These are phyloP conservation scores for Cantharis rufa DNA, from an alignment of 2,888 invertebrate genomes.

Conservation along the genomic window DNA sequence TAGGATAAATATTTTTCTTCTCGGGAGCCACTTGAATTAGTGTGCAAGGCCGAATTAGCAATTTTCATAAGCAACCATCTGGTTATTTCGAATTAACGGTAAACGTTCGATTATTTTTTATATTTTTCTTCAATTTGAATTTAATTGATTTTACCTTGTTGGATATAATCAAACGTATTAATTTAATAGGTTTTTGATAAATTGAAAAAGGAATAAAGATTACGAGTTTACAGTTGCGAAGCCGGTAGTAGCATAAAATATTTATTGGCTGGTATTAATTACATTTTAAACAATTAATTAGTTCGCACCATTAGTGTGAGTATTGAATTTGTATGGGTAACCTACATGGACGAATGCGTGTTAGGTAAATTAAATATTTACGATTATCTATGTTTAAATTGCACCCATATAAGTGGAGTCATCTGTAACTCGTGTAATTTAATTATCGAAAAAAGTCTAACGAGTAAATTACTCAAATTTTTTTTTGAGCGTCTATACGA, in stretches of 20 bases:
- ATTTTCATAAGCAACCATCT: not conserved
- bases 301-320: not conserved
- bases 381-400: not conserved
- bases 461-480: not conserved
- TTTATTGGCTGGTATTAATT: constrained; percentile 1
- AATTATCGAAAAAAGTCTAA: not conserved
- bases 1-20: not conserved
- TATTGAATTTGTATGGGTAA: constrained; percentile 5
- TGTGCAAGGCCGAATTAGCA: not conserved
- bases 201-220: not conserved
- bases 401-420: not conserved
- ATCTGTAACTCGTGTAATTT: not conserved
- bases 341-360: constrained; percentile 9
- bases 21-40: not conserved
- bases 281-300: not conserved
- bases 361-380: constrained; percentile 5
- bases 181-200: not conserved
- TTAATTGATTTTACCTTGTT: not conserved
- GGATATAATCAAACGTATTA: not conserved
- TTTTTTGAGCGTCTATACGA: not conserved
- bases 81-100: not conserved
- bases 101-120: not conserved
- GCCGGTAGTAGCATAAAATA: not conserved
- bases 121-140: not conserved
- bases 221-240: not conserved